Conservation (phyloP, 2,797 vertebrate species). For the Sebastes oblongus region DNA sequence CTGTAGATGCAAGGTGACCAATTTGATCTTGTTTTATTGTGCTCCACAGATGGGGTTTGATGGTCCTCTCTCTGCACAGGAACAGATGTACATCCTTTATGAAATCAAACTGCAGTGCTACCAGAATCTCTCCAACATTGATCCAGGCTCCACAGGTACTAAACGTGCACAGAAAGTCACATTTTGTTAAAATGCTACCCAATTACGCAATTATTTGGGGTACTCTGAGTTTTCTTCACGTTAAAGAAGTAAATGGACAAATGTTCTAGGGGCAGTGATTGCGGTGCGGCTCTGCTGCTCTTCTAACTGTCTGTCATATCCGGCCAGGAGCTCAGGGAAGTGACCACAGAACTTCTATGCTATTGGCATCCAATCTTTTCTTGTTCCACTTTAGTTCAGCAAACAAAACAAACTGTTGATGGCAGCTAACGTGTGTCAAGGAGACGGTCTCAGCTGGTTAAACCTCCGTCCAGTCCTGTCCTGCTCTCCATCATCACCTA, state of each 20-base stretch:
- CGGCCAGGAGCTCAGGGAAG: not conserved
- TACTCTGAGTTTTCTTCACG: not conserved
- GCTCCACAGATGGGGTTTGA: slow-evolving; percentile 81
- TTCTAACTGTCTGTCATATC: not conserved
- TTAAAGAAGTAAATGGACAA: not conserved
- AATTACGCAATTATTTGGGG: not conserved
- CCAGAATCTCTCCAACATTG: slow-evolving; percentile 84
- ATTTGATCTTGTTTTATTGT: slow-evolving; percentile 40
- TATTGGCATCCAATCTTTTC: not conserved
- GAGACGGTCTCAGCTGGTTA: not conserved
- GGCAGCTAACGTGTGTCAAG: not conserved
- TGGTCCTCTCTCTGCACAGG: slow-evolving; percentile 84
- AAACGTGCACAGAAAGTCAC: not conserved
- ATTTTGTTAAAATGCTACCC: not conserved
- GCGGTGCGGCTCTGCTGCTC: not conserved
- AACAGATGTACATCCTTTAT: slow-evolving; percentile 89
- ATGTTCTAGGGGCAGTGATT: too few relatives aligned
- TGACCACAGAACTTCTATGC: not conserved
- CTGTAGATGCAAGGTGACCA: not conserved
- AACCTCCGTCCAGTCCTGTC: not conserved
- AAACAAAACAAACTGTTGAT: not conserved
- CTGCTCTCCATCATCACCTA: not conserved
- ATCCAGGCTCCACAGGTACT: slow-evolving; percentile 76
- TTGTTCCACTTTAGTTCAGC: not conserved
- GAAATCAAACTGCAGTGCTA: slow-evolving; percentile 87